Base-by-base conservation (phyloP, 2,797 vertebrate genomes). In the Chelon labrosus region DNA sequence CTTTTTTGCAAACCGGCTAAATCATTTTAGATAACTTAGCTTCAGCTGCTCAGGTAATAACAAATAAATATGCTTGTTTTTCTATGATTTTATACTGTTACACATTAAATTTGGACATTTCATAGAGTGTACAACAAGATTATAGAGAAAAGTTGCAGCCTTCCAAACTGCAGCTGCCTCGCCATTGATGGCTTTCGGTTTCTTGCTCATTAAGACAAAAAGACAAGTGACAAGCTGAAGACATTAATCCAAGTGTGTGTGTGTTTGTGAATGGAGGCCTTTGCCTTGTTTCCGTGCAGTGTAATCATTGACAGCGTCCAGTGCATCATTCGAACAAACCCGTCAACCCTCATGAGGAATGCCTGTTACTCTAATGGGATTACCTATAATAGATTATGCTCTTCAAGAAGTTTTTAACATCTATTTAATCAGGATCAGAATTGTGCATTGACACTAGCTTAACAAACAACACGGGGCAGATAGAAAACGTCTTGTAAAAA, bases 281-380 rank as follows among this genome's bases (percentile, higher is more conserved):
- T 10, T 20, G 52, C 35, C 71, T 25, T 64, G 20, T 81, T 50
- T 75, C 31, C 63, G 12, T 47, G 54, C 52, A 10, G 46, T 65
- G 1, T 71, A 72, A 74, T 87, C 50, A 84, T 77, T 83, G 68
- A 81, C 78, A 38, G 46, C 10, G n/a, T 55, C 77, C 42, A 69
- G 38, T 59, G 39, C 61, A 65, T 55, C 59, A 58, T 64, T 69
- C 50, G 55, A 47, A 74, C 42, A 64, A 54, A 75, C 67, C 57
- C 46, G 25, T 17, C 7, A 25, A 11, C 12, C 11, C n/a, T 71
- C 5, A 10, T 49, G 55, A 70, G 52, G 64, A 68, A 68, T 17
- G 44, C 17, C 2, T 22, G 1, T 37, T 16, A 35, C 2, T 37
- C 25, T 17, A 51, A 10, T 49, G 4, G n/a, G 35, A 27, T 22